These are phyloP conservation scores for Hemicentrotus pulcherrimus DNA, from an alignment of 35 echinoderm and acorn worm genomes.

Conservation along the genomic window DNA sequence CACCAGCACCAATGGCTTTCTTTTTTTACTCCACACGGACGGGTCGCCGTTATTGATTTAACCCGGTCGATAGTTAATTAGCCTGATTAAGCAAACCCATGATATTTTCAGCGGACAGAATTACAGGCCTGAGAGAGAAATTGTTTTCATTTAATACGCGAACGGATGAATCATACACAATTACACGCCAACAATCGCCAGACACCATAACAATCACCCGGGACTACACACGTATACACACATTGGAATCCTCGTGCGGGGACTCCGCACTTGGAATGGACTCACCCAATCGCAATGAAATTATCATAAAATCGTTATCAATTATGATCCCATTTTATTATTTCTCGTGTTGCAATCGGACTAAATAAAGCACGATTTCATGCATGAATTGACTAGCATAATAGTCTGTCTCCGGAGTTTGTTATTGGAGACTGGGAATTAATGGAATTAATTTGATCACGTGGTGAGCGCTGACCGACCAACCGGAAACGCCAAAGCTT, in stretches of 20 bases:
- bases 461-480: neutral
- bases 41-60: conserved; percentile 17
- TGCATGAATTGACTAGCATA: neutral
- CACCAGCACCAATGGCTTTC: neutral
- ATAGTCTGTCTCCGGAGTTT: neutral
- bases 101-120: neutral
- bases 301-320: conserved; percentile 39
- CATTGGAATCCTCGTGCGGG: neutral
- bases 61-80: conserved; percentile 36
- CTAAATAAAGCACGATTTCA: neutral
- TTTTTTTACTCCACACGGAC: neutral
- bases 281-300: neutral
- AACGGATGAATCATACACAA: conserved; percentile 25
- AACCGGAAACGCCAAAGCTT: neutral
- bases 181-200: conserved; percentile 3
- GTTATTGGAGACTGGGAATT: neutral
- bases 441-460: neutral
- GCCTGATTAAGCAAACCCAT: conserved; percentile 35
- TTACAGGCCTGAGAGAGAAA: conserved; percentile 11
- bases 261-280: neutral
- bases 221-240: neutral
- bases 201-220: neutral
- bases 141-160: conserved; percentile 23
- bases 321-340: neutral
- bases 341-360: neutral